phyloP scores from a whole-genome alignment of 2,888 invertebrate genomes.

The Tenthredo amoena region DNA sequence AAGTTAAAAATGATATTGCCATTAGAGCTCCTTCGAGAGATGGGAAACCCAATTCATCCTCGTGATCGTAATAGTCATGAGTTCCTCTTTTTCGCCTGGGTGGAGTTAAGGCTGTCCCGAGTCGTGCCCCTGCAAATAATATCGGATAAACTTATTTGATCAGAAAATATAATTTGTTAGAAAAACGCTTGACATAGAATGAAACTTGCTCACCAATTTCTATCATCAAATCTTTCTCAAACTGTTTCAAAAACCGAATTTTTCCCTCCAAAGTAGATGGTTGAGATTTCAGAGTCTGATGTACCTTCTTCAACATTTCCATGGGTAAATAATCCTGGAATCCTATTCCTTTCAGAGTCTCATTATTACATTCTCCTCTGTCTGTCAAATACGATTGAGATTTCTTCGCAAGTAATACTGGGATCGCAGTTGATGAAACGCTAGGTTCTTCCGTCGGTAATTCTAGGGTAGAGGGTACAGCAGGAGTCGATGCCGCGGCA shows the following conservation, averaged over 20 bases:
- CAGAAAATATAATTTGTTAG: conserved; percentile 46
- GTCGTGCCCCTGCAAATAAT: conserved; percentile 66
- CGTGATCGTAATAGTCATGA: conserved; percentile 73
- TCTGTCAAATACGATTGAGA: not conserved
- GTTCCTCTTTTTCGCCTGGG: conserved; percentile 62
- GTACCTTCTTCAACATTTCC: conserved; percentile 72
- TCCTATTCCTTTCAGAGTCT: not conserved
- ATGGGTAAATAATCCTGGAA: conserved; percentile 69
- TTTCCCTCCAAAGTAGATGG: conserved; percentile 77
- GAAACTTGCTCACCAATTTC: conserved; percentile 83
- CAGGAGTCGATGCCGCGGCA: not conserved
- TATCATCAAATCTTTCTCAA: conserved; percentile 82
- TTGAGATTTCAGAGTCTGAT: conserved; percentile 71
- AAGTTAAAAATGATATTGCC: conserved; percentile 91
- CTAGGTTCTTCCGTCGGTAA: conserved; percentile 1
- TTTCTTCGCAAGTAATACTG: not conserved
- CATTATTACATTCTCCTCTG: not conserved
- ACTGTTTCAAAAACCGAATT: conserved; percentile 80
- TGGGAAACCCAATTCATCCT: conserved; percentile 86
- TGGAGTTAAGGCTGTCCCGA: conserved; percentile 62
- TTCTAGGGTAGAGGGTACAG: not conserved
- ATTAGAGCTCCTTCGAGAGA: conserved; percentile 90
- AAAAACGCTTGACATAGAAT: not conserved
- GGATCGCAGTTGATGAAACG: not conserved
- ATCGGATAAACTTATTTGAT: conserved; percentile 30